phyloP scores from a whole-genome alignment of 2,888 invertebrate species.

The Biston stratarius region DNA sequence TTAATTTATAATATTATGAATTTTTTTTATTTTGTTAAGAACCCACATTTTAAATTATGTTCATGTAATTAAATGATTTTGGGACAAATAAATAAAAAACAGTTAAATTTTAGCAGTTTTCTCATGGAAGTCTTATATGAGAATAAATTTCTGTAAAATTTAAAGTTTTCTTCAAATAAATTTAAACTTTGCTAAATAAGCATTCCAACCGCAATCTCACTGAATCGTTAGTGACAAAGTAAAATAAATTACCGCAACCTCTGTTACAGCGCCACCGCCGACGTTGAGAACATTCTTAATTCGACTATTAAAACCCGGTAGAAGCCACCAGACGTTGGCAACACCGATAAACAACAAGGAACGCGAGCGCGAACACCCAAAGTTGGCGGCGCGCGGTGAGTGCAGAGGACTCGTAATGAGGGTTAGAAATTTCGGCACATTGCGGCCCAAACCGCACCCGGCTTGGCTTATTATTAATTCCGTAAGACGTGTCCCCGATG shows the following conservation, averaged over 20 bases:
- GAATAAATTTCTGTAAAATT: too few relatives aligned
- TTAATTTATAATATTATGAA: too few relatives aligned
- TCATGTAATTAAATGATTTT: too few relatives aligned
- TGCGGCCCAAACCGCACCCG: conserved; percentile 83
- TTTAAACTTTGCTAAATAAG: background rate
- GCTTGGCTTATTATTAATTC: conserved; percentile 87
- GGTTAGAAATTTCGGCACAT: conserved; percentile 85
- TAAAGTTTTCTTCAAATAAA: too few relatives aligned
- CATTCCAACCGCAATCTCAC: conserved; percentile 22
- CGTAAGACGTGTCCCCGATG: conserved; percentile 87
- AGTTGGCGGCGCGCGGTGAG: conserved; percentile 81
- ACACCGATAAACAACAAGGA: conserved; percentile 81
- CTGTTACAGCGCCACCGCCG: conserved; percentile 52
- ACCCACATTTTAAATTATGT: too few relatives aligned
- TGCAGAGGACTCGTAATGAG: conserved; percentile 84
- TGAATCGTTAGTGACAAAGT: conserved; percentile 48
- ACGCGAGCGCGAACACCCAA: conserved; percentile 78
- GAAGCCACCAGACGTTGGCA: conserved; percentile 78
- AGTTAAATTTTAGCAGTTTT: too few relatives aligned
- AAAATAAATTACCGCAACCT: conserved; percentile 57
- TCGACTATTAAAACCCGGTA: conserved; percentile 79
- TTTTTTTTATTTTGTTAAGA: too few relatives aligned
- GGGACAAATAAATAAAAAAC: too few relatives aligned
- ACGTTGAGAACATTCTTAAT: conserved; percentile 77
- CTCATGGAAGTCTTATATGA: too few relatives aligned